Evolutionary conservation across 2,888 invertebrate species (phyloP), one percentile per base, ranked within the genome.

Genomic region (Tortricodes alternella): DNA sequence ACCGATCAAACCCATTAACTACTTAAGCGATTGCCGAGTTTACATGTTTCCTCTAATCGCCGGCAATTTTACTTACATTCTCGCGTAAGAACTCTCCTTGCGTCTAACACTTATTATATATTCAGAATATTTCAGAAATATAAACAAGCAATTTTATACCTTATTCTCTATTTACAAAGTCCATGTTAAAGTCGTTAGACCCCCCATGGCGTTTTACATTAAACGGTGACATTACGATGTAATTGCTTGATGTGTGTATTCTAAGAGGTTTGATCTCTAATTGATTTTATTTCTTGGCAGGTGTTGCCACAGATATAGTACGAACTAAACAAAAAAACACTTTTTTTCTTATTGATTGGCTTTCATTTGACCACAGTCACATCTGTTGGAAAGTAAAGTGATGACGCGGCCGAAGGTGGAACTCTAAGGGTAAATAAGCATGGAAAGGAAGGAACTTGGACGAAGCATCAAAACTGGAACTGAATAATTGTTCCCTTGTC

Each of bases 1-100:
- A 24, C 41, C 67, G 65, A 73, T 76, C 70, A 73, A 62, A 67
- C 65, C 66, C 68, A 74, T 76, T 77, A 78, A 70, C 70, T 74
- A 68, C 73, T 73, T 75, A 70, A 73, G 70, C 64, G 66, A 78
- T 74, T 65, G 71, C 72, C 64, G 66, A 74, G 65, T 67, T 73
- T 63, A 63, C 64, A 66, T 73, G 76, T 73, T 70, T 66, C 64
- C 53, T 61, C 62, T 71, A 73, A 76, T 78, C 65, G 67, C 60
- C 60, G 58, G 68, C 69, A 67, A 75, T 66, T 71, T 69, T 67
- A 62, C 59, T 60, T 61, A 67, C 73, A 74, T 75, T 67, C 71
- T 38, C 23, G 32, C 37, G 35, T 49, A 56, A 50, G 44, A 56
- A 50, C 56, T 50, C 56, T 56, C 56, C 50, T 56, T 9, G 43